These are phyloP conservation scores for Schrankia costaestrigalis DNA, from an alignment of 2,888 invertebrate genomes.

Conservation along the genomic window DNA sequence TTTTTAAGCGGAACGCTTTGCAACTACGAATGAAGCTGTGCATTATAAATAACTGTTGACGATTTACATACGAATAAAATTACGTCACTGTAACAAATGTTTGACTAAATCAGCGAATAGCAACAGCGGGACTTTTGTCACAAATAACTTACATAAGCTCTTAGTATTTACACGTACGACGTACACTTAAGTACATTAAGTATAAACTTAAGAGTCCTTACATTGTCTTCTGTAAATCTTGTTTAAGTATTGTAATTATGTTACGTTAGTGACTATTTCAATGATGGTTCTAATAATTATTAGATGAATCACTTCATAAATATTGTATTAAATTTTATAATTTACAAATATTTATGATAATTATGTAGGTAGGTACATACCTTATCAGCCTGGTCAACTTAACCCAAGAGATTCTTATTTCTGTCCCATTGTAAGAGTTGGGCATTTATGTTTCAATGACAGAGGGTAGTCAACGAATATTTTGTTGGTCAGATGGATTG, in stretches of 20 bases:
- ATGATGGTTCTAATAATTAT: background rate
- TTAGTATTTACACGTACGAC: conserved; percentile 10
- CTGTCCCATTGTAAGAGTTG: too few relatives aligned
- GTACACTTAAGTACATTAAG: background rate
- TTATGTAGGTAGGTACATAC: too few relatives aligned
- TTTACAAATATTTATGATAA: too few relatives aligned
- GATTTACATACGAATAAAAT: conserved; percentile 62
- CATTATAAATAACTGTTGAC: conserved; percentile 55
- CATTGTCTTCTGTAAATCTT: too few relatives aligned
- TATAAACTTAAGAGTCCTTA: too few relatives aligned
- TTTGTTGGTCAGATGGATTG: too few relatives aligned
- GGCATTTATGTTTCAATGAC: too few relatives aligned
- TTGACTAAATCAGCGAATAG: conserved; percentile 30
- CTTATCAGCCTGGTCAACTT: too few relatives aligned
- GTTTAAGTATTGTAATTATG: background rate
- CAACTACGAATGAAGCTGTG: conserved; percentile 69
- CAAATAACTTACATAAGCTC: conserved; percentile 16
- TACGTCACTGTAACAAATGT: conserved; percentile 45
- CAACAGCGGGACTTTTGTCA: conserved; percentile 30
- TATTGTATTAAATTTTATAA: too few relatives aligned
- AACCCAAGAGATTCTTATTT: too few relatives aligned
- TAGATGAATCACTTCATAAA: too few relatives aligned
- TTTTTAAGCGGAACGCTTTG: conserved; percentile 67
- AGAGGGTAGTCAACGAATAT: too few relatives aligned
- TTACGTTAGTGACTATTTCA: background rate